phyloP scores from a whole-genome alignment of 2,113 vertebrate genomes.

The Cynoglossus semilaevis region DNA sequence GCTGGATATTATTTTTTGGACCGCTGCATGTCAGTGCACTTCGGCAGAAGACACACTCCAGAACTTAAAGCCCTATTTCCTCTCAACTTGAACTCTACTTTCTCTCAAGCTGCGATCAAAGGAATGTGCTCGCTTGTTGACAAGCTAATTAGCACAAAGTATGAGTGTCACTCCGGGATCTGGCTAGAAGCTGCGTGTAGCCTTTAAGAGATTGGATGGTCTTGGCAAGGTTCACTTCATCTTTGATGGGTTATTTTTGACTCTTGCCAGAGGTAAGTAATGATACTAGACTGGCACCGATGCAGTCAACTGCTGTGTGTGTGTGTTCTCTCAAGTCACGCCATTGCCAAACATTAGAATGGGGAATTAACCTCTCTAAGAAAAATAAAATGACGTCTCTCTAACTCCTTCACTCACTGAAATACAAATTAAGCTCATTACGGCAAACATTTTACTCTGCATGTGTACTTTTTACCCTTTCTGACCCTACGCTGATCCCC shows the following conservation, averaged over 20 bases:
- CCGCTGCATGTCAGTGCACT: conserved; percentile 20
- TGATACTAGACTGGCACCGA: conserved; percentile 47
- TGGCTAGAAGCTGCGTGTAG: conserved; percentile 57
- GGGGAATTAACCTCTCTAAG: conserved; percentile 19
- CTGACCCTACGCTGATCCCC: too few relatives aligned
- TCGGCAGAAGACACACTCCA: conserved; percentile 33
- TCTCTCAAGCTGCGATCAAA: conserved; percentile 65
- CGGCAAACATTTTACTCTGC: too few relatives aligned
- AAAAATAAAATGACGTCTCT: conserved; percentile 1
- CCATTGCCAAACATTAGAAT: conserved; percentile 28
- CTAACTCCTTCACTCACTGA: too few relatives aligned
- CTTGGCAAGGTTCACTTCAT: conserved; percentile 59
- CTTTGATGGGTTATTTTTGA: conserved; percentile 55
- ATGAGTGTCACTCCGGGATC: conserved; percentile 55
- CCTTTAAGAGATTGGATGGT: conserved; percentile 63
- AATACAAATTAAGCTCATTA: too few relatives aligned
- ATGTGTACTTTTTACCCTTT: too few relatives aligned
- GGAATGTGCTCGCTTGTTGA: conserved; percentile 62
- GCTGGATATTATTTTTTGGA: conserved; percentile 33
- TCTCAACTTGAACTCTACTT: conserved; percentile 55
- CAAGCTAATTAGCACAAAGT: conserved; percentile 66
- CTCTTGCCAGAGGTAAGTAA: conserved; percentile 64
- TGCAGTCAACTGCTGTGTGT: conserved; percentile 37
- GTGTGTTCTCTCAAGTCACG: conserved; percentile 18
- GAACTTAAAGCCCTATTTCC: conserved; percentile 51